Evolutionary conservation across 2,888 invertebrate genomes (phyloP).

Genomic region (Anarsia innoxiella): DNA sequence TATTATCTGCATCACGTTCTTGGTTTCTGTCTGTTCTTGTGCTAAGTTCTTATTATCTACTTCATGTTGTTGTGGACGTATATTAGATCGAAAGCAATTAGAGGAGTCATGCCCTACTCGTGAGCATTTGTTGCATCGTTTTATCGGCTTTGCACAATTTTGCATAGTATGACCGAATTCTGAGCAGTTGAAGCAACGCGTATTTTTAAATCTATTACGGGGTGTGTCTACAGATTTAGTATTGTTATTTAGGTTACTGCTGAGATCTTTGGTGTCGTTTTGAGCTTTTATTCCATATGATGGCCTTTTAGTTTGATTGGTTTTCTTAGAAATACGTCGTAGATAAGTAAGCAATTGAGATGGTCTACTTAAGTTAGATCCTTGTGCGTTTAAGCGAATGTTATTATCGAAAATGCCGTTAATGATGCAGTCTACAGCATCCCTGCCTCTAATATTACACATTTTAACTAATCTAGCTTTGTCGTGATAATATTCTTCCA

Average conservation of each 20-base stretch:
- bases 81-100: not conserved
- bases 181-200: not conserved
- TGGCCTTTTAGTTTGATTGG: not conserved
- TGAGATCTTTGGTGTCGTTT: not conserved
- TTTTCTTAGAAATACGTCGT: slow-evolving; percentile 3
- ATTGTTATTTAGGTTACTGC: not conserved
- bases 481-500: not conserved
- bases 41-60: not conserved
- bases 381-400: slow-evolving; percentile 17
- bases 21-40: not conserved
- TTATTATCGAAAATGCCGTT: slow-evolving; percentile 18
- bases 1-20: not conserved
- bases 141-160: not conserved
- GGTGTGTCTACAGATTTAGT: too few species aligned
- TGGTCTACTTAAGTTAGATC: slow-evolving; percentile 5
- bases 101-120: not conserved
- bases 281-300: not conserved
- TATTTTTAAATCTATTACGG: too few species aligned
- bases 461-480: not conserved
- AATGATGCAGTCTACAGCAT: slow-evolving; percentile 20
- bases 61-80: not conserved
- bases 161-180: not conserved
- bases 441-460: slow-evolving; percentile 10
- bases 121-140: not conserved
- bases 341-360: not conserved